Base-by-base conservation (phyloP, 1,140 invertebrate species). In the Pollicipes pollicipes region DNA sequence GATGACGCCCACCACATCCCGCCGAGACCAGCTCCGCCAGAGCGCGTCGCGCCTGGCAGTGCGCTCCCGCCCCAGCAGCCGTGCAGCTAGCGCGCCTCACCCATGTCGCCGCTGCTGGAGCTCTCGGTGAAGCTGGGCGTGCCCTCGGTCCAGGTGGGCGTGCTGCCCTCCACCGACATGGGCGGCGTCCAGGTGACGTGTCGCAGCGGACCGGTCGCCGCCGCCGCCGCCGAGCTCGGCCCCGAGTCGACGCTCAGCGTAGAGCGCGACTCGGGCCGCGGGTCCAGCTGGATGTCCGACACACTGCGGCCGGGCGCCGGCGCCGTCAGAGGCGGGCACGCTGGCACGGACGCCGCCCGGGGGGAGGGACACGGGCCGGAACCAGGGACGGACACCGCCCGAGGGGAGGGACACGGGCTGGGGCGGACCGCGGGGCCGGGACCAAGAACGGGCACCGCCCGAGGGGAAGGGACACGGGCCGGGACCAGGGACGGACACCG, bases 61-160 rank as follows among this genome's bases (percentile, higher is more conserved):
- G 26, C 58, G n/a, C 24, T 45, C 63, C 58, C 31, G 68, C 63
- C 58, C 64, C n/a, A 64, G 72, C 26, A 35, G 68, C n/a, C n/a
- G 27, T 73, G n/a, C n/a, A n/a, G n/a, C n/a, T n/a, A n/a, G n/a
- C n/a, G n/a, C n/a, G n/a, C 8, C n/a, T 66, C 70, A 90, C 89
- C 90, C 83, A 90, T 86, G 81, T 94, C 91, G 76, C 89, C 89
- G 82, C 91, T 94, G 82, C 90, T 91, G 79, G 92, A 95, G 76
- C 93, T 96, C 79, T 96, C 91, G 63, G 94, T 97, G 81, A 94
- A 96, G 78, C 91, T 95, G 68, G 94, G 95, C 72, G 95, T 98
- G 76, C 94, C 95, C 83, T 98, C 95, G 28, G 95, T 97, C 89
- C 94, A 96, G 27, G 94, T 97, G 17, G 94, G 93, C n/a, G 95